These are phyloP conservation scores for Dicerorhinus sumatrensis DNA, from an alignment of 2,113 vertebrate genomes.

Conservation along the genomic window DNA sequence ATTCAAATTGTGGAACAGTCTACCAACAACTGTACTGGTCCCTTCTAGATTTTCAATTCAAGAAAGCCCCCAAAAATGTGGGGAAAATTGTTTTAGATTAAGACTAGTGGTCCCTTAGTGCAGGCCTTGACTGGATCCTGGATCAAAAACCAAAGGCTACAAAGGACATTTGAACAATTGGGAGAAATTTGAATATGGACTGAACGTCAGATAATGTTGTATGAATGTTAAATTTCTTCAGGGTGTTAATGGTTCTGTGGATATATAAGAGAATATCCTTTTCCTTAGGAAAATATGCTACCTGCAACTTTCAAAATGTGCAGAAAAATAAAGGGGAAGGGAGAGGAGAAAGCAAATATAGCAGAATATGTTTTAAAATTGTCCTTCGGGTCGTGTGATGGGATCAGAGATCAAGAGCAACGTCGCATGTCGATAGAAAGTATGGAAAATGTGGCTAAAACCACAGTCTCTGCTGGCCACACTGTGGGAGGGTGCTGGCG, in stretches of 20 bases:
- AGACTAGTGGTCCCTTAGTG: background rate
- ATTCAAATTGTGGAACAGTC: background rate
- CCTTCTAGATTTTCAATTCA: background rate
- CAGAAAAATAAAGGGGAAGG: background rate
- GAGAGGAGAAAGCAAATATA: background rate
- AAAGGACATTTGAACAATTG: fast-evolving
- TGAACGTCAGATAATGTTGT: fast-evolving
- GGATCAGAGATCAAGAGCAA: no score
- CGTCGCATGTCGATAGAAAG: fast-evolving
- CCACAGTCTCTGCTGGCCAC: background rate
- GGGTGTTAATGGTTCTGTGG: background rate
- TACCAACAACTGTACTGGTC: background rate
- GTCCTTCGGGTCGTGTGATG: background rate
- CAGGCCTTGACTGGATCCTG: background rate
- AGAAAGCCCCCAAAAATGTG: background rate
- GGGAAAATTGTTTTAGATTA: background rate
- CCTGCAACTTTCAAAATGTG: background rate
- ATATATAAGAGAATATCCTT: background rate
- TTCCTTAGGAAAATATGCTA: background rate
- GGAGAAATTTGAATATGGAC: background rate
- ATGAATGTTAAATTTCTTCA: fast-evolving
- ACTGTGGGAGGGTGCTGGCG: no score
- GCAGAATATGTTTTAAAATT: background rate
- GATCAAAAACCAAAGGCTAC: background rate
- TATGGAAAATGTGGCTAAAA: fast-evolving